phyloP scores from a whole-genome alignment of 92 coral and sea anemone genomes.

The Desmophyllum pertusum region DNA sequence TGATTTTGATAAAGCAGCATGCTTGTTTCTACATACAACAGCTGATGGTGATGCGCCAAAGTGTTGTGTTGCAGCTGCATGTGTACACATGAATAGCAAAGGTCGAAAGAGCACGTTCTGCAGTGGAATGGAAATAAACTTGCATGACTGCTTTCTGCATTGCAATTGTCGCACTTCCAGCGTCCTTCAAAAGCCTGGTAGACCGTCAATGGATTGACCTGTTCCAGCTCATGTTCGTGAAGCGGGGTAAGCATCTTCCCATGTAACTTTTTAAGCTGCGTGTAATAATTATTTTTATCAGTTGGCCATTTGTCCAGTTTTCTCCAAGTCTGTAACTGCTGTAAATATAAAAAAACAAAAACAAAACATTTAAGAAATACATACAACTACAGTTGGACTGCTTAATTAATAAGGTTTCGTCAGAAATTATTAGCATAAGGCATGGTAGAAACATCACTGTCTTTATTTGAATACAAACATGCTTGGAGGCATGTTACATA shows the following conservation, averaged over 20 bases:
- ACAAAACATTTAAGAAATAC: background rate
- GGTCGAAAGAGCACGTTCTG: constrained; percentile 64
- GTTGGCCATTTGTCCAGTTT: background rate
- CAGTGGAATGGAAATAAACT: constrained; percentile 66
- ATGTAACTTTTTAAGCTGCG: background rate
- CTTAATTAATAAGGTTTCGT: too few species aligned
- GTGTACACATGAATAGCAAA: constrained; percentile 56
- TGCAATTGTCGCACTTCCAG: constrained; percentile 86
- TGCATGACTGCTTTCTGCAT: constrained; percentile 30
- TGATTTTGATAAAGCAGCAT: constrained; percentile 40
- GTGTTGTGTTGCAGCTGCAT: constrained; percentile 18
- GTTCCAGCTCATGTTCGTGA: constrained; percentile 58
- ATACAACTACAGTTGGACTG: too few species aligned
- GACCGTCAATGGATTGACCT: constrained; percentile 46
- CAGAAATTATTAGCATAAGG: too few species aligned
- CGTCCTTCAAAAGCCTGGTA: constrained; percentile 61
- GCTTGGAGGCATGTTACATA: too few species aligned
- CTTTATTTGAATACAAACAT: too few species aligned
- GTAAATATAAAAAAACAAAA: background rate
- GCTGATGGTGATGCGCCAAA: constrained; percentile 62
- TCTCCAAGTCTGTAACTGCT: background rate
- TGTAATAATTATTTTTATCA: background rate
- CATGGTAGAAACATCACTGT: too few species aligned
- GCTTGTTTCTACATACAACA: constrained; percentile 53
- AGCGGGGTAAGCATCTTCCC: constrained; percentile 31